A percentile compares a stretch with the other conserved stretches of the same genome.
These are phyloP conservation scores for Empis livida DNA, from an alignment of 2,888 invertebrate species.

Conservation along the genomic window DNA sequence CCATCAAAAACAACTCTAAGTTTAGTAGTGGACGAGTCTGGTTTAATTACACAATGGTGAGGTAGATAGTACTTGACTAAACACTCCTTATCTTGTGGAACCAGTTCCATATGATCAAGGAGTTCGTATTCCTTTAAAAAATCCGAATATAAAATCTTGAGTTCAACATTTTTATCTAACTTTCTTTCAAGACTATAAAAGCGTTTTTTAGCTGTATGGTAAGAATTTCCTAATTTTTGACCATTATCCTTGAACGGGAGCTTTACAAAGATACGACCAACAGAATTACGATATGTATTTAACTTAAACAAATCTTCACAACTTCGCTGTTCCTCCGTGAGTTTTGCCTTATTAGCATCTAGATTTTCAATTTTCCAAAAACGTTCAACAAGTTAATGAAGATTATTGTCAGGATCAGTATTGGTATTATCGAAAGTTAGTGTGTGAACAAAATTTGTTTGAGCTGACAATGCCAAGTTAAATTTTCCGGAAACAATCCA, in stretches of 20 bases:
- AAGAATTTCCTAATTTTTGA: not conserved
- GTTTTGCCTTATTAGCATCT: constrained; percentile 1
- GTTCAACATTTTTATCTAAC: not conserved
- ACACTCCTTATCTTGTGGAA: not conserved
- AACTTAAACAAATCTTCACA: constrained; percentile 9
- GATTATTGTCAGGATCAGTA: not conserved
- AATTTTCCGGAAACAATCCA: constrained; percentile 6
- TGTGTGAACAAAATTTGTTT: too few relatives aligned
- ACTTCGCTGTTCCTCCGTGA: constrained; percentile 5
- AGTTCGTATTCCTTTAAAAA: constrained; percentile 13
- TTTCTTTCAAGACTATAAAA: not conserved
- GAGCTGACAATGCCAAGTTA: not conserved
- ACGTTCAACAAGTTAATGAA: not conserved
- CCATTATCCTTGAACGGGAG: constrained; percentile 4
- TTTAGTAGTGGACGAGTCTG: constrained; percentile 2
- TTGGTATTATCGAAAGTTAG: too few relatives aligned
- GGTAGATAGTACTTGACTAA: constrained; percentile 9
- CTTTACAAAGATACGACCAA: constrained; percentile 8
- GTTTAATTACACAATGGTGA: constrained; percentile 12
- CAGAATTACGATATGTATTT: constrained; percentile 2
- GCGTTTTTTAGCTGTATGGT: not conserved
- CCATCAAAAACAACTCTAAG: constrained; percentile 6
- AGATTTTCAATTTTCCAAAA: constrained; percentile 11
- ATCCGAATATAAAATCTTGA: constrained; percentile 10
- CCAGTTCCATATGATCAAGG: constrained; percentile 12